phyloP scores from a whole-genome alignment of 2,888 invertebrate genomes.

The Dasysyrphus tricinctus region DNA sequence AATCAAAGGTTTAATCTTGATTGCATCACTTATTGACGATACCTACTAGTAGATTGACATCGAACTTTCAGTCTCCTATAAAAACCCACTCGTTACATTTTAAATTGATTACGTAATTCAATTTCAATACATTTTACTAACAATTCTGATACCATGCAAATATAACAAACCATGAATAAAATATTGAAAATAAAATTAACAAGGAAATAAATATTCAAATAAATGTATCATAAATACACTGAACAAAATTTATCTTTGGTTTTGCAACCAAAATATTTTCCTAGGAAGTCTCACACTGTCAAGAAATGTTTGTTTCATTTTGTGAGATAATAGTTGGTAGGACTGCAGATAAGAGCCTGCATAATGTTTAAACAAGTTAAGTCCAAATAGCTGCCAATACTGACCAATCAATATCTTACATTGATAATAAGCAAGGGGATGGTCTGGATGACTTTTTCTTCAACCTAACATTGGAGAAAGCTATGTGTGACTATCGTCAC shows the following conservation, averaged over 20 bases:
- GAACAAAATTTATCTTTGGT: background rate
- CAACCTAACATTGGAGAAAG: too few species aligned
- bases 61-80: background rate
- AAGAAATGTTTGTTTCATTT: too few species aligned
- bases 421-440: too few species aligned
- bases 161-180: background rate
- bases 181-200: slow-evolving; percentile 3
- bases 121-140: slow-evolving; percentile 1
- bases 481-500: too few species aligned
- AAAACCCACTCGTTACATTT: background rate
- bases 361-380: too few species aligned
- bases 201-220: slow-evolving; percentile 13
- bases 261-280: too few species aligned
- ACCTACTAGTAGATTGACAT: background rate
- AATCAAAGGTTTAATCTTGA: background rate
- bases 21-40: background rate
- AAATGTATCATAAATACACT: background rate
- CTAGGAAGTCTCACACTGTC: too few species aligned
- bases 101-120: slow-evolving; percentile 25
- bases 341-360: too few species aligned
- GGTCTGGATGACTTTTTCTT: too few species aligned
- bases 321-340: too few species aligned
- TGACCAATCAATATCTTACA: too few species aligned
- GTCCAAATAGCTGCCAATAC: too few species aligned
- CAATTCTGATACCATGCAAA: background rate